A percentile compares a stretch with the other conserved stretches of the same genome.
phyloP scores from a whole-genome alignment of 2,888 invertebrate species.

The Aleiodes testaceus region DNA sequence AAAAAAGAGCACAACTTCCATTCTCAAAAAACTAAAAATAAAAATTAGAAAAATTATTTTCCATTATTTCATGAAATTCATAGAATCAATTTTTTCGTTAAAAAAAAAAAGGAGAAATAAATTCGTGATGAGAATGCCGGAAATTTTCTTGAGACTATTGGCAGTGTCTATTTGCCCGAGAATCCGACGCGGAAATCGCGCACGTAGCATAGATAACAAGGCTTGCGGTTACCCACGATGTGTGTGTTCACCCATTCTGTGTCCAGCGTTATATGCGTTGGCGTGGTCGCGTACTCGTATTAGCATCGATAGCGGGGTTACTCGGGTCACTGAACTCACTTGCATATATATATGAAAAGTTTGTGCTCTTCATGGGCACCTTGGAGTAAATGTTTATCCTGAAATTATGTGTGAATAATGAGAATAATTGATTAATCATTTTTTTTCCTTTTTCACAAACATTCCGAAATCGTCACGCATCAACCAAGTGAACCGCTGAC shows the following conservation, averaged over 20 bases:
- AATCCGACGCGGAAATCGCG: conserved; percentile 65
- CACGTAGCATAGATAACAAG: conserved; percentile 64
- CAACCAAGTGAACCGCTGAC: conserved; percentile 63
- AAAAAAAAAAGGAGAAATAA: background rate
- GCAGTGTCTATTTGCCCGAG: conserved; percentile 45
- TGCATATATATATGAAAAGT: conserved; percentile 46
- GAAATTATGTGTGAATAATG: background rate
- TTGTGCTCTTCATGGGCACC: conserved; percentile 42
- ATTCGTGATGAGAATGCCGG: conserved; percentile 28
- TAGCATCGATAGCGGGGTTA: conserved; percentile 70
- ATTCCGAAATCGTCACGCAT: conserved; percentile 8
- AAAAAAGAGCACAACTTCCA: too few species aligned
- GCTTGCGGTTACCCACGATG: conserved; percentile 54
- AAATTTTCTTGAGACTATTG: conserved; percentile 24
- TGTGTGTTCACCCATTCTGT: conserved; percentile 29
- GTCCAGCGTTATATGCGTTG: conserved; percentile 54
- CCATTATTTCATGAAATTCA: background rate
- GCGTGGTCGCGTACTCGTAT: conserved; percentile 62
- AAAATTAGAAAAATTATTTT: too few species aligned
- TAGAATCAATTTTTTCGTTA: background rate
- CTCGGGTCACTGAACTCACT: conserved; percentile 66
- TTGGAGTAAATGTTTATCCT: background rate
- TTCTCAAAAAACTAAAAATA: too few species aligned
- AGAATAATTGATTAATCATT: background rate
- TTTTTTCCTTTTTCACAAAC: background rate